phyloP scores from a whole-genome alignment of 1,140 invertebrate species.

The Gonioctena quinquepunctata region DNA sequence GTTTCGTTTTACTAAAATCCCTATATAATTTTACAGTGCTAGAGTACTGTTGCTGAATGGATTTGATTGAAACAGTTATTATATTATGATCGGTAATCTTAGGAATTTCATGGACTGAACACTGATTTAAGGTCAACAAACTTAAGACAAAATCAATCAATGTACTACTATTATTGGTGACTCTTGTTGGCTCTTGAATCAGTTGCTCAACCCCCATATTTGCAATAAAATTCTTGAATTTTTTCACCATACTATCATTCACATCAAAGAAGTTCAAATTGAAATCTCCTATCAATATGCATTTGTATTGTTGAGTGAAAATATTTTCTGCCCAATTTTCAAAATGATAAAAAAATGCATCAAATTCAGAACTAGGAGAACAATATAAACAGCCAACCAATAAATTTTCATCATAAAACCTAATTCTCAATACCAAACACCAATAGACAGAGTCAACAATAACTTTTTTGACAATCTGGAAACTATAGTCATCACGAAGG shows the following conservation, averaged over 20 bases:
- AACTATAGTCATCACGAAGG: not conserved
- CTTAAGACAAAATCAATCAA: constrained; percentile 1
- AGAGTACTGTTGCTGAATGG: not conserved
- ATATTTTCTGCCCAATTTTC: not conserved
- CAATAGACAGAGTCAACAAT: not conserved
- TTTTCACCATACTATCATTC: not conserved
- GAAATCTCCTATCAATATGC: not conserved
- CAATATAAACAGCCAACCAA: not conserved
- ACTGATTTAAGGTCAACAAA: not conserved
- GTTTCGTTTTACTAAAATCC: not conserved
- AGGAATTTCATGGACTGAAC: constrained; percentile 1
- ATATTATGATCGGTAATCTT: not conserved
- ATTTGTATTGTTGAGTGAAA: not conserved
- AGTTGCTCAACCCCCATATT: not conserved
- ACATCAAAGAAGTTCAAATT: not conserved
- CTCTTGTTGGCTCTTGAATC: not conserved
- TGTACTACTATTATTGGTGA: not conserved
- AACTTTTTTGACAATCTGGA: not conserved
- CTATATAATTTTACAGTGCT: not conserved
- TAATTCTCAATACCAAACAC: not conserved
- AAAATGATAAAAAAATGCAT: not conserved
- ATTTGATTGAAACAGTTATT: not conserved
- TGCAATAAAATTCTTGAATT: constrained; percentile 1
- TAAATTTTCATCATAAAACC: not conserved
- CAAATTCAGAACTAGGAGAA: not conserved